These are phyloP conservation scores for Urocyon cinereoargenteus DNA, from an alignment of 2,797 vertebrate genomes.

Conservation along the genomic window DNA sequence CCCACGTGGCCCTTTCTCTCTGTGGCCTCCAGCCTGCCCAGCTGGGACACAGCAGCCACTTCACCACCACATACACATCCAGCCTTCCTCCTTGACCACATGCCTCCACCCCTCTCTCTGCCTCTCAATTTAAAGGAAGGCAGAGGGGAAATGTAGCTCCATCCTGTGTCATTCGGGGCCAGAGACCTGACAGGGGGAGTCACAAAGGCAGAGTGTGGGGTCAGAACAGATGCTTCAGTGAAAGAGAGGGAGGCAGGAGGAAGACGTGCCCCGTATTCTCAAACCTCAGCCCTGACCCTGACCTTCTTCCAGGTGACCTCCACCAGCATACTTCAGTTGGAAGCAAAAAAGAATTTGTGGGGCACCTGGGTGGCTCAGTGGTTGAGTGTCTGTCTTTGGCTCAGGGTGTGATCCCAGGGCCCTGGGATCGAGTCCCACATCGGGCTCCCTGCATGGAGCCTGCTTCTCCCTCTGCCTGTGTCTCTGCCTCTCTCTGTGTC, in stretches of 20 bases:
- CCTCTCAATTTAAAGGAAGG: background rate
- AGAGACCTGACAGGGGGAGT: background rate
- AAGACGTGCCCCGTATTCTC: background rate
- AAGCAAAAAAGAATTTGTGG: background rate
- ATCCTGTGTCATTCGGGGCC: background rate
- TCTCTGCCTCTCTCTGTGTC: too few relatives aligned
- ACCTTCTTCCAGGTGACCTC: background rate
- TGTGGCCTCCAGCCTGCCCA: background rate
- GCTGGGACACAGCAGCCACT: background rate
- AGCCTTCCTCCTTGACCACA: background rate
- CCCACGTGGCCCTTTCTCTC: background rate
- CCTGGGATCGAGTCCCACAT: too few relatives aligned
- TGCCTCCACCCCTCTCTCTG: background rate
- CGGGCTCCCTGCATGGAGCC: too few relatives aligned
- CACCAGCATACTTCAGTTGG: background rate
- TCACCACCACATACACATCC: background rate
- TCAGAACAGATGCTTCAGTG: background rate
- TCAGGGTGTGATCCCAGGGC: too few relatives aligned
- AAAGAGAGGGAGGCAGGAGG: background rate
- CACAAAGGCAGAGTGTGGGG: background rate
- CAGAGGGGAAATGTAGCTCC: background rate
- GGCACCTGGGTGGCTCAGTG: too few relatives aligned
- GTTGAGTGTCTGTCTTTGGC: too few relatives aligned
- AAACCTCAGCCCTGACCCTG: background rate
- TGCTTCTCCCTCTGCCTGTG: too few relatives aligned